Base-by-base conservation (phyloP, 2,797 vertebrate species). In the Hydrocynus forskahlii region DNA sequence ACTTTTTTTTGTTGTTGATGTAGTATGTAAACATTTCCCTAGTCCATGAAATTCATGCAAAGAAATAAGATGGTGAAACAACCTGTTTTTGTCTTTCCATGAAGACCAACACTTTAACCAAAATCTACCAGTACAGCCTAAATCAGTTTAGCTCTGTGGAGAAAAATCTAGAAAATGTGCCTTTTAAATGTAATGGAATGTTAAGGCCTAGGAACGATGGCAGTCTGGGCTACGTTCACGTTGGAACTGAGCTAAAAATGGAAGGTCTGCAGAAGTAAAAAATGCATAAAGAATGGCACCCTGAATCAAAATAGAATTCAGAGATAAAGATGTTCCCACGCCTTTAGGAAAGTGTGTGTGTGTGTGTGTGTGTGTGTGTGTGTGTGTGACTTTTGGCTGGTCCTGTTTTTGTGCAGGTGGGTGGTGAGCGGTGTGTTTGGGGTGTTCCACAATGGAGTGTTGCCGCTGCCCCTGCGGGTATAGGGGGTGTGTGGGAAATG, bases 401-500 rank as follows among this genome's bases (percentile, higher is more conserved):
- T 78, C 69, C 38, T 23, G 2, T 35, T 2, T 91, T 88, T 78
- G 85, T 90, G 88, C 90, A 88, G 48, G 14, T 78, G 82, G 89
- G 89, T 89, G 88, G 90, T 84, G 88, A 88, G 85, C 86, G 77
- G 72, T 60, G 6, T 66, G 52, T 62, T 25, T 29, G 73, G 68
- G 38, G 67, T 45, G 62, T 80, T 81, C 70, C 43, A 52, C 25
- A 59, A 16, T 43, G 59, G 8, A 45, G 45, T 75, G 50, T 48
- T 63, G 48, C 29, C 19, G 43, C 4, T 62, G 12, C 16, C 69
- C 71, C 38, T 29, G 38, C 43, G 35, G 10, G 60, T 23, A 72
- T 73, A 48, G 75, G 60, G 75, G 59, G 25, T 1, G 52, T 75
- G 72, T 80, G 75, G 88, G 87, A 83, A 85, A 88, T 88, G 78